Evolutionary conservation across 2,888 invertebrate species (phyloP).

Genomic region (Drosophila mayaguana): DNA sequence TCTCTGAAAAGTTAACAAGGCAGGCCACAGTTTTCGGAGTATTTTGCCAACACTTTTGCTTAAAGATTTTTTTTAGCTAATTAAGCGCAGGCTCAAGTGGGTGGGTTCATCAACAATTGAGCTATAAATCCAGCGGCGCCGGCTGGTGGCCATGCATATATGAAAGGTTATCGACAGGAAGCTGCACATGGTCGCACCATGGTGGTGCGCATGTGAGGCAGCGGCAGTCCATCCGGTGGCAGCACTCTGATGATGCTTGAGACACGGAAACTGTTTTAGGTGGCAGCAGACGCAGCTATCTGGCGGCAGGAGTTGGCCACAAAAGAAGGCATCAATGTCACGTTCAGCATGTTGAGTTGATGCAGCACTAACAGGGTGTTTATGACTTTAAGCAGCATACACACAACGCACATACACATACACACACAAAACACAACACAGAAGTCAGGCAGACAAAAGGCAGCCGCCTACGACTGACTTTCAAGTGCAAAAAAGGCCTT

Average conservation of each 20-base stretch:
- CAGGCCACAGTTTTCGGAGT: background rate
- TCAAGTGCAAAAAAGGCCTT: conserved; percentile 52
- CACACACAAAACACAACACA: background rate
- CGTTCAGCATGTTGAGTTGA: conserved; percentile 70
- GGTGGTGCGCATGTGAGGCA: background rate
- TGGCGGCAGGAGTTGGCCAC: conserved; percentile 39
- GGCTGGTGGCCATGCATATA: conserved; percentile 27
- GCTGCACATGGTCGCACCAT: conserved; percentile 67
- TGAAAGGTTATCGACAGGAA: conserved; percentile 72
- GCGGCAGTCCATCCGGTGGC: conserved; percentile 51
- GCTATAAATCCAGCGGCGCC: conserved; percentile 64
- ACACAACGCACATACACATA: conserved; percentile 10
- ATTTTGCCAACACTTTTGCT: background rate
- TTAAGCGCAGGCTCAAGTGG: conserved; percentile 47
- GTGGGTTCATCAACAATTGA: conserved; percentile 44
- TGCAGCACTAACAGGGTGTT: conserved; percentile 75
- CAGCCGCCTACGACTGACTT: conserved; percentile 59
- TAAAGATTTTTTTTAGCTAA: conserved; percentile 33
- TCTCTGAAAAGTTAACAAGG: too few relatives aligned
- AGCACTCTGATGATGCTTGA: conserved; percentile 52
- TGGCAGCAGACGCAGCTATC: conserved; percentile 11
- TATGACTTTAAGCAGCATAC: conserved; percentile 65
- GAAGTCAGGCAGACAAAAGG: conserved; percentile 71
- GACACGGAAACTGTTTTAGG: conserved; percentile 71
- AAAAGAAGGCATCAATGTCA: conserved; percentile 82